Conservation (phyloP, 2,797 vertebrate species). For the Lepidocolaptes lacrymiger region DNA sequence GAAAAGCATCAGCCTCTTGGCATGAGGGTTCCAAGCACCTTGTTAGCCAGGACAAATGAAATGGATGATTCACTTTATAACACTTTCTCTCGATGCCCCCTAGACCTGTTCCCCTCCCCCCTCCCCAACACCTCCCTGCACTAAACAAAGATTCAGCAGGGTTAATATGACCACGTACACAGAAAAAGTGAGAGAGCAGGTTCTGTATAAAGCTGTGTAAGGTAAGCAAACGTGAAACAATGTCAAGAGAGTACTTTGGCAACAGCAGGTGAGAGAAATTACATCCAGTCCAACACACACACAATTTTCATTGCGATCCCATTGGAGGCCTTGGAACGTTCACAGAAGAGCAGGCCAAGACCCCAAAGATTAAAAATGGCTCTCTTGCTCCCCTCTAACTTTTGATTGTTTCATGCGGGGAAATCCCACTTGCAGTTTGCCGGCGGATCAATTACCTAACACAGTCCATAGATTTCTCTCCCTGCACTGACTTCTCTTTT, state of each 20-base stretch:
- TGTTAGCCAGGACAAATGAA: constrained; percentile 36
- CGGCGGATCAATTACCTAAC: not conserved
- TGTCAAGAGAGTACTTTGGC: not conserved
- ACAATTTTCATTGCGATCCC: not conserved
- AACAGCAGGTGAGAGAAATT: not conserved
- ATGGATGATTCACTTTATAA: constrained; percentile 29
- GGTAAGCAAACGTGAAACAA: not conserved
- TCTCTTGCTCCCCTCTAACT: not conserved
- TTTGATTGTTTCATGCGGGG: not conserved
- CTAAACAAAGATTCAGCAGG: constrained; percentile 11
- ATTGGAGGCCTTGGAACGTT: not conserved
- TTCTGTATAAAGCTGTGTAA: not conserved
- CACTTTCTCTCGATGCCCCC: not conserved
- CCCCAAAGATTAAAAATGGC: not conserved
- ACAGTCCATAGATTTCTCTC: not conserved
- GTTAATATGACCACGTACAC: not conserved
- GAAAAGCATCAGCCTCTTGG: constrained; percentile 12
- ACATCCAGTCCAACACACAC: not conserved
- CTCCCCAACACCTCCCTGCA: constrained; percentile 7
- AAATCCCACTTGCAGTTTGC: not conserved
- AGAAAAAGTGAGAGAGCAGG: not conserved
- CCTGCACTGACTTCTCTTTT: not conserved
- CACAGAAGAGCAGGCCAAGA: constrained; percentile 1
- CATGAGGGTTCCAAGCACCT: constrained; percentile 4
- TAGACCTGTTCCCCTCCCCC: not conserved